Base-by-base conservation (phyloP, 2,888 invertebrate species). In the Leptothorax acervorum region DNA sequence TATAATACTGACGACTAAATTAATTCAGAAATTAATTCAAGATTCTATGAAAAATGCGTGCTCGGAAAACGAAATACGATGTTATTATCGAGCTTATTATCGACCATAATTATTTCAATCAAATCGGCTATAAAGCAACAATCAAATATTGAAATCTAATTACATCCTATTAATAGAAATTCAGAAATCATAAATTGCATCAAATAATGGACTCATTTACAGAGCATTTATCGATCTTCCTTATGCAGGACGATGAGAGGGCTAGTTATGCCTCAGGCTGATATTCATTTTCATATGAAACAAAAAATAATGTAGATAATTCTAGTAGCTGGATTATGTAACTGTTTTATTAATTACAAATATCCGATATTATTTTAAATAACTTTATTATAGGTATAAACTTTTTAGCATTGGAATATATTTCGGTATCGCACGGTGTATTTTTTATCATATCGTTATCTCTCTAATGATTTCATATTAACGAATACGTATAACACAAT, bases 11-110 rank as follows among this genome's bases (percentile, higher is more conserved):
- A 2, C 28, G n/a, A 60, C 48, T 35, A 48, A 70, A 57, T 70
- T n/a, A n/a, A n/a, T n/a, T n/a, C 45, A 48, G 23, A 71, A 71
- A 81, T 81, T 81, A 81, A 71, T 79, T 70, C 60, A 71, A 79
- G 60, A 23, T 31, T 48, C 42, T 60, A 48, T 23, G 45, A 23
- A 57, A 70, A 79, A 60, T 48, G 57, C 23, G 12, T 31, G 23
- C 11, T 11, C 28, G 39, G 28, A 66, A 78, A 57, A 79, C 15
- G 35, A 23, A 8, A 39, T 6, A 31, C 2, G n/a, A 51, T 8
- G 28, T 28, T 48, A 65, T 48, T 35, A 39, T 48, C 60, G 31
- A 15, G 45, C 57, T 70, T 60, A 79, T 71, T 35, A 71, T 35
- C 23, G 23, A n/a, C 12, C 48, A 18, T 12, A 39, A 79, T 79